Evolutionary conservation across 2,797 vertebrate species (phyloP).

Genomic region (Pristis pectinata): DNA sequence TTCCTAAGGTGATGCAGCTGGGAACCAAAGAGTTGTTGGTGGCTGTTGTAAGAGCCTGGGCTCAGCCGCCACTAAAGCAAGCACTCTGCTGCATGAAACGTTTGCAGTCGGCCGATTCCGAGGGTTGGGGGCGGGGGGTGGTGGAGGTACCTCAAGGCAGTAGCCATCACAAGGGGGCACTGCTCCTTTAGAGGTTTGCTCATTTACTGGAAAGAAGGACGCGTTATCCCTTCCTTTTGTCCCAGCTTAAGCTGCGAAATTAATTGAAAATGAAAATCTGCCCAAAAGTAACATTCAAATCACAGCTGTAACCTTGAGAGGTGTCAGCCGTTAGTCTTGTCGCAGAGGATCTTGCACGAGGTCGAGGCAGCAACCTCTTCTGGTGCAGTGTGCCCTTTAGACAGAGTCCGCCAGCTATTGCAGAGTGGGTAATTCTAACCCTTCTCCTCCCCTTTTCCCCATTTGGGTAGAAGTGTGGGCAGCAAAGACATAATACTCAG

Average conservation of each 20-base stretch:
- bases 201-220: not conserved
- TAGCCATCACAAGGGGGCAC: not conserved
- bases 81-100: not conserved
- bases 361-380: not conserved
- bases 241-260: not conserved
- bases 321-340: not conserved
- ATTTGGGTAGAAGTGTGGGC: not conserved
- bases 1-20: not conserved
- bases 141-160: not conserved
- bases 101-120: not conserved
- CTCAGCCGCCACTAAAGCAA: not conserved
- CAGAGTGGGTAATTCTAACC: not conserved
- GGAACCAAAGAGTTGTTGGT: not conserved
- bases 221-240: not conserved
- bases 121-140: not conserved
- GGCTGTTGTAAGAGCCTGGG: not conserved
- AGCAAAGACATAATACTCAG: not conserved
- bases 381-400: not conserved
- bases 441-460: not conserved
- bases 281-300: not conserved
- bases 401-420: not conserved
- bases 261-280: constrained; percentile 21
- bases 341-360: not conserved
- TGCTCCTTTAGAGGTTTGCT: not conserved
- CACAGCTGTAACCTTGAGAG: not conserved